Evolutionary conservation across 2,113 vertebrate genomes (phyloP).

Genomic region (Jaculus jaculus): DNA sequence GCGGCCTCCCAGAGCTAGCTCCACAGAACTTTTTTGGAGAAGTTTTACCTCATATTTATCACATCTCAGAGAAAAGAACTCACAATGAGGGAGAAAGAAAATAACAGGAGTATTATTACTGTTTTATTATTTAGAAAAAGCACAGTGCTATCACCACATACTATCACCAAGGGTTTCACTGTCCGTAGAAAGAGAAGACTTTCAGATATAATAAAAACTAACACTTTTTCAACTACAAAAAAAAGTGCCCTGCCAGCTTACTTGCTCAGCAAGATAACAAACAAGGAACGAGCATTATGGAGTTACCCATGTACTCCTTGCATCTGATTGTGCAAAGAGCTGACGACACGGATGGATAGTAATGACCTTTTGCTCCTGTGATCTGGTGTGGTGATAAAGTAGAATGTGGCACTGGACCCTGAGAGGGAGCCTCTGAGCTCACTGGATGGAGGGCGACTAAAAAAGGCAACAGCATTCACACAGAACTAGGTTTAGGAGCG

Average conservation of each 20-base stretch:
- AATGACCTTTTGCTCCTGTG: neutral
- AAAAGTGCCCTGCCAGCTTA: neutral
- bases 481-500: no score
- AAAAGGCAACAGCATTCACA: no score
- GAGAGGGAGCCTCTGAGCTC: no score
- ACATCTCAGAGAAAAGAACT: no score
- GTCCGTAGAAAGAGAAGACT: neutral
- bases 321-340: neutral
- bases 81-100: neutral
- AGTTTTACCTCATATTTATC: neutral
- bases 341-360: neutral
- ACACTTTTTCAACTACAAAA: slow-evolving; percentile 22
- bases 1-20: neutral
- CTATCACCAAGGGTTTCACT: neutral
- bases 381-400: no score
- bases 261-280: neutral
- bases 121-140: neutral
- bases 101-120: no score
- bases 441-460: no score
- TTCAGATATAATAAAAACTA: slow-evolving; percentile 22
- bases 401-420: no score
- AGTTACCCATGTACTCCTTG: neutral
- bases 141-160: neutral
- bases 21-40: neutral
- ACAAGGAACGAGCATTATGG: neutral